These are phyloP conservation scores for Heterohyrax brucei DNA, from an alignment of 2,797 vertebrate species.

Conservation along the genomic window DNA sequence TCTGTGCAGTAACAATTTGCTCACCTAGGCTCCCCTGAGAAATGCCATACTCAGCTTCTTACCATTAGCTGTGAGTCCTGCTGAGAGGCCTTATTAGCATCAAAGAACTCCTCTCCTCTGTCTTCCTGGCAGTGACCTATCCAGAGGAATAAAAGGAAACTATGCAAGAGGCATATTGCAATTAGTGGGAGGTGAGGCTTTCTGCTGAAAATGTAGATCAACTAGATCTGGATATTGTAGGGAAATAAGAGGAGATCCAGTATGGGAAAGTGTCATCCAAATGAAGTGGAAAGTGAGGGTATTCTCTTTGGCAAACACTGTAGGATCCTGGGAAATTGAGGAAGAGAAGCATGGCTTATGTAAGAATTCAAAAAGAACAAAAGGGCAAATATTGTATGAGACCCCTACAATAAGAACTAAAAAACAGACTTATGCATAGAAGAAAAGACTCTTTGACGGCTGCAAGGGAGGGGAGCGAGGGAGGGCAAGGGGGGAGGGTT, in stretches of 20 bases:
- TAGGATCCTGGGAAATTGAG: constrained; percentile 74
- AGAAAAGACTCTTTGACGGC: too few relatives aligned
- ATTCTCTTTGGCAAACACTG: constrained; percentile 75
- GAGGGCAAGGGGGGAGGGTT: too few relatives aligned
- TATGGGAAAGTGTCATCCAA: constrained; percentile 74
- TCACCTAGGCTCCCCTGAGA: constrained; percentile 79
- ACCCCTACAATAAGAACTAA: too few relatives aligned
- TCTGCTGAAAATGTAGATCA: constrained; percentile 74
- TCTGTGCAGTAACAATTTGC: constrained; percentile 70
- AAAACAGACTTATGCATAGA: too few relatives aligned
- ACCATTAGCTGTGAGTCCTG: constrained; percentile 80
- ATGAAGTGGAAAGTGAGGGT: constrained; percentile 70
- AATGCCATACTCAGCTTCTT: constrained; percentile 65
- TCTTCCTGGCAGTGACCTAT: constrained; percentile 71
- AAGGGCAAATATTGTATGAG: too few relatives aligned
- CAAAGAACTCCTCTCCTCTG: constrained; percentile 67
- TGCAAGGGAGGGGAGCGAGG: too few relatives aligned
- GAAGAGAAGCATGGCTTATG: constrained; percentile 73
- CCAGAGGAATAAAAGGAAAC: constrained; percentile 62
- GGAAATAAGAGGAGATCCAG: constrained; percentile 76
- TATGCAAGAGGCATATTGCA: constrained; percentile 77
- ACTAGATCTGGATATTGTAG: constrained; percentile 58
- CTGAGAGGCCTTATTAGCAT: constrained; percentile 84
- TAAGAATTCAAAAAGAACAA: constrained; percentile 48
- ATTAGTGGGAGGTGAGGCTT: constrained; percentile 79